phyloP scores from a whole-genome alignment of 2,888 invertebrate species.

The Linyphia triangularis region DNA sequence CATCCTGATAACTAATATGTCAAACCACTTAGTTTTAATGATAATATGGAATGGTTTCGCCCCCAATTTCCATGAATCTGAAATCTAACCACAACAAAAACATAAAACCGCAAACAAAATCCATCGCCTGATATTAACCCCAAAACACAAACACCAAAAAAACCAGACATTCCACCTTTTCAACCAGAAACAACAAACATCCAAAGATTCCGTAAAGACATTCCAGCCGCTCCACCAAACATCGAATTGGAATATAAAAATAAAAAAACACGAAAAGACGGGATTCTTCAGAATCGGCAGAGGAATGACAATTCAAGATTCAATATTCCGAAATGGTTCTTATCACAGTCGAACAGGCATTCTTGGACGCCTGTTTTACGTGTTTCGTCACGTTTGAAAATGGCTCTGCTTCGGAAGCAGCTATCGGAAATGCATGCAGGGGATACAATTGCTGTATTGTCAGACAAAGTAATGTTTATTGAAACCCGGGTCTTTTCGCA shows the following conservation, averaged over 20 bases:
- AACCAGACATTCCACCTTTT: not conserved
- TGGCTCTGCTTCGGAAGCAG: not conserved
- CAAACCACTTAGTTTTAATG: too few relatives aligned
- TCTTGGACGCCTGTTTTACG: not conserved
- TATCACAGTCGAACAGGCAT: conserved; percentile 25
- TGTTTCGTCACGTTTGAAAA: not conserved
- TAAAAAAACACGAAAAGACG: too few relatives aligned
- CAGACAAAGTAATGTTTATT: not conserved
- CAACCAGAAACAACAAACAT: not conserved
- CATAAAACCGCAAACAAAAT: not conserved
- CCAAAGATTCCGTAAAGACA: not conserved
- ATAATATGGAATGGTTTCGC: too few relatives aligned
- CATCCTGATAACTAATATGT: too few relatives aligned
- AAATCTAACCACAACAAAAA: too few relatives aligned
- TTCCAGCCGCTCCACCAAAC: not conserved
- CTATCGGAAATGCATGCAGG: not conserved
- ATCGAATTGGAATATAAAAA: not conserved
- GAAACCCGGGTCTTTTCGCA: not conserved
- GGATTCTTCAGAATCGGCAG: not conserved
- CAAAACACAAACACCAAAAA: not conserved
- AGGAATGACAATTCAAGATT: conserved; percentile 32
- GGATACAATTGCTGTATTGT: not conserved
- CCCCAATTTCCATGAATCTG: too few relatives aligned
- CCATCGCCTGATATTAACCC: not conserved
- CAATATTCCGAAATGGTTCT: conserved; percentile 33